Conservation (phyloP, 2,888 invertebrate species). For the Agonum fuliginosum region DNA sequence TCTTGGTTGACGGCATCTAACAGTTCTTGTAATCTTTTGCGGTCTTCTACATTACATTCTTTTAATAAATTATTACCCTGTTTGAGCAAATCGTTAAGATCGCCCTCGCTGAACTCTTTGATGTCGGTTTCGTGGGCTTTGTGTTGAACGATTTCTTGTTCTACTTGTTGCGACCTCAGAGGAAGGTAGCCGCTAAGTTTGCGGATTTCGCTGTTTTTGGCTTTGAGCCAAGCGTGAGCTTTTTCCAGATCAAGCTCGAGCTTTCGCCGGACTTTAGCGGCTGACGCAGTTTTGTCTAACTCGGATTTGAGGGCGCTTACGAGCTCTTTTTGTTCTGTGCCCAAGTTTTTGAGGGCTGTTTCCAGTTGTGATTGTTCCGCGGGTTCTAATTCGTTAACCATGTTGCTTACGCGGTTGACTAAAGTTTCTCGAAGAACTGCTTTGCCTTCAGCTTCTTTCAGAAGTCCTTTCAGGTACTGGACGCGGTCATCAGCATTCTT, state of each 20-base stretch:
- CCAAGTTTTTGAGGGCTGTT: conserved; percentile 81
- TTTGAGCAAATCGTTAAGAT: conserved; percentile 84
- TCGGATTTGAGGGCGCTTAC: conserved; percentile 83
- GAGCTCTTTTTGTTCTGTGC: conserved; percentile 85
- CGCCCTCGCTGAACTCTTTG: conserved; percentile 84
- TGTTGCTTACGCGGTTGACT: conserved; percentile 87
- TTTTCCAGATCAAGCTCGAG: conserved; percentile 87
- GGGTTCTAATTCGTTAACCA: conserved; percentile 89
- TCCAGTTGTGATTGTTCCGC: conserved; percentile 88
- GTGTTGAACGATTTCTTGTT: conserved; percentile 85
- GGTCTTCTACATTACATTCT: conserved; percentile 86
- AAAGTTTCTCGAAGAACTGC: conserved; percentile 87
- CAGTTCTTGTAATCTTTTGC: conserved; percentile 79
- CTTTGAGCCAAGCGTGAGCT: conserved; percentile 87
- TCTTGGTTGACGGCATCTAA: conserved; percentile 82
- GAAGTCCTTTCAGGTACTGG: conserved; percentile 81
- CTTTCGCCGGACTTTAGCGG: conserved; percentile 83
- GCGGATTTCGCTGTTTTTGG: conserved; percentile 84
- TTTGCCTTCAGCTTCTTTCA: conserved; percentile 91
- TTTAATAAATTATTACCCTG: conserved; percentile 85
- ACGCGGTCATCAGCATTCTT: conserved; percentile 85
- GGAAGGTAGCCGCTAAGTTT: conserved; percentile 86
- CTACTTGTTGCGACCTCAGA: conserved; percentile 87
- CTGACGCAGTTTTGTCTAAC: conserved; percentile 82
- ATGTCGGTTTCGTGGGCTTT: conserved; percentile 86